Evolutionary conservation across 1,140 invertebrate genomes (phyloP), one percentile per base, ranked within the genome.

Genomic region (Phenacoccus solenopsis): DNA sequence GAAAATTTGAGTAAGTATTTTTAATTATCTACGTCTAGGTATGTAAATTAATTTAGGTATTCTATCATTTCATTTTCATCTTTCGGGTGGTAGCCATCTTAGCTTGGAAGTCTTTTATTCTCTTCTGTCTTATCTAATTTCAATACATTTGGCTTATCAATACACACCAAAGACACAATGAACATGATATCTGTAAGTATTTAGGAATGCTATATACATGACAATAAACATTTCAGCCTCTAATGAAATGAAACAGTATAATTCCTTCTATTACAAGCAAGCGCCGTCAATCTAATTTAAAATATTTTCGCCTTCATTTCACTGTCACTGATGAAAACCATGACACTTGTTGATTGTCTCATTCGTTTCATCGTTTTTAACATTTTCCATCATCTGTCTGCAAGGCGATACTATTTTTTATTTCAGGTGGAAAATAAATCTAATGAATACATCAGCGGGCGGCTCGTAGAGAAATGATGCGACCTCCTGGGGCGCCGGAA

Each of bases 261-360:
- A 16, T 49, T 3, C 38, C 20, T 9, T 2, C 16, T 49, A 49
- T 49, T 49, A 49, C 38, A 49, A 49, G 13, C 5, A 49, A 49
- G 38, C 38, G 38, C 38, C 38, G 38, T 49, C 38, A 49, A 49
- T 49, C 38, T 49, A 49, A 49, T 49, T 49, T 49, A 49, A 49
- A 49, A 49, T 49, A 49, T 49, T 49, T 49, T 49, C 38, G 38
- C 20, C 38, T 49, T 49, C 38, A n/a, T 49, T 49, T 49, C 38
- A 49, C 38, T 49, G 38, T 49, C 38, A 49, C 38, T 49, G 30
- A 32, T n/a, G n/a, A n/a, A n/a, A 32, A 32, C 13, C 30, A 32
- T 49, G 38, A 49, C 38, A 49, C 38, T n/a, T 49, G 38, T 16
- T 49, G 38, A 49, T 49, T 49, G 38, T 49, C 38, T 49, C 20